Percentiles rank a stretch among this genome's conserved stretches.
phyloP scores from a whole-genome alignment of 2,888 invertebrate species.

The Galerucella calmariensis region DNA sequence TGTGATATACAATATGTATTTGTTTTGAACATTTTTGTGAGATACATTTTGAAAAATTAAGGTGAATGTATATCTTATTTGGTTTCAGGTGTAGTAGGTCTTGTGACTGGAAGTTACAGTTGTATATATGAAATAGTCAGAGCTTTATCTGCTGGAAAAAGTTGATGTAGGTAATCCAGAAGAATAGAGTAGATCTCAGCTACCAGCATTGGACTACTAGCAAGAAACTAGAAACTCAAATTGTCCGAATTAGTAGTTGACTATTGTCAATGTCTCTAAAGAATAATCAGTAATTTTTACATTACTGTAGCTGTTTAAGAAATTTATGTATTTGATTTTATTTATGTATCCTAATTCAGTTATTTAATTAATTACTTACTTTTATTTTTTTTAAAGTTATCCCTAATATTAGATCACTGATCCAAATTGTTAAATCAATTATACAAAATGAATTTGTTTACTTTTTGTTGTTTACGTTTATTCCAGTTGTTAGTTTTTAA shows the following conservation, averaged over 20 bases:
- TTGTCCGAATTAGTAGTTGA: background rate
- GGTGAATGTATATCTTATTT: background rate
- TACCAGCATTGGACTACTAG: background rate
- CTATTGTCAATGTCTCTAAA: too few species aligned
- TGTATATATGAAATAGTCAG: constrained; percentile 67
- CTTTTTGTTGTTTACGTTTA: too few species aligned
- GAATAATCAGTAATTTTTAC: background rate
- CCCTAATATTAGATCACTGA: too few species aligned
- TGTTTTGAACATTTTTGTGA: too few species aligned
- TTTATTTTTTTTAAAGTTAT: background rate
- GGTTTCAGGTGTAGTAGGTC: constrained; percentile 60
- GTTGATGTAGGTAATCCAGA: constrained; percentile 25
- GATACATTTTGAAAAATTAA: background rate
- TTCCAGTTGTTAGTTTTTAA: too few species aligned
- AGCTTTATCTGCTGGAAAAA: constrained; percentile 47
- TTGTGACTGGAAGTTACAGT: constrained; percentile 71
- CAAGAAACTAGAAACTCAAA: background rate
- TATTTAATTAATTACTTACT: too few species aligned
- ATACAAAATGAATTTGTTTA: too few species aligned
- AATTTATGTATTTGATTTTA: background rate
- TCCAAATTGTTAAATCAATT: too few species aligned
- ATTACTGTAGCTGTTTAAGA: background rate
- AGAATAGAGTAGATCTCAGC: background rate
- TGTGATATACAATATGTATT: too few species aligned
- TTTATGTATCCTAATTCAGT: too few species aligned